Conservation (phyloP, 1,140 invertebrate genomes). For the Diuraphis noxia region DNA sequence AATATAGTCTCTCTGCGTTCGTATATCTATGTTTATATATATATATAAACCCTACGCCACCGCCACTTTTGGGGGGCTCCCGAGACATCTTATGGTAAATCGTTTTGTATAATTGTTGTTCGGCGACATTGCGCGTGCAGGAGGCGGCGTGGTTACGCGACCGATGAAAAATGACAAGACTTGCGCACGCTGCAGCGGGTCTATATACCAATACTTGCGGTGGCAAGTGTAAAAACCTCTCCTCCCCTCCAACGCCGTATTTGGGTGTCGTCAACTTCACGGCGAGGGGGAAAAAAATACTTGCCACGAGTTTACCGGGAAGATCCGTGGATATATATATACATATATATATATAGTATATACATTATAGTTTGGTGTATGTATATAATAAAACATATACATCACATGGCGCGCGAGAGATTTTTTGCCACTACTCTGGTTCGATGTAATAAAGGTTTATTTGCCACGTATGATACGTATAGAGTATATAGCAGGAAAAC, state of each 20-base stretch:
- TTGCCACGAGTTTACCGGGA: background rate
- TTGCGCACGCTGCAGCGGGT: background rate
- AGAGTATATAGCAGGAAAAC: too few species aligned
- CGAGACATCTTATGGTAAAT: conserved; percentile 43
- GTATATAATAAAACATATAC: background rate
- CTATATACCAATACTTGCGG: background rate
- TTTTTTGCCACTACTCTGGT: background rate
- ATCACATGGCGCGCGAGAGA: background rate
- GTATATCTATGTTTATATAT: background rate
- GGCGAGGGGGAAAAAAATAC: background rate
- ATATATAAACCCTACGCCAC: background rate
- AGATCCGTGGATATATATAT: too few species aligned
- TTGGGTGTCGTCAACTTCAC: conserved; percentile 11
- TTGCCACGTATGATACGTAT: too few species aligned
- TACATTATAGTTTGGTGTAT: background rate
- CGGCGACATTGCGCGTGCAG: background rate
- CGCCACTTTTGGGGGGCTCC: background rate
- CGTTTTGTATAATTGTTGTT: conserved; percentile 50
- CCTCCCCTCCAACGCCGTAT: background rate
- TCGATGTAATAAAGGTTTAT: background rate
- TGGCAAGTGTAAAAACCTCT: background rate
- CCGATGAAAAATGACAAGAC: conserved; percentile 47
- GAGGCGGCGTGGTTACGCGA: background rate
- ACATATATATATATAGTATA: too few species aligned
- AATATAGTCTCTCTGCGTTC: background rate